A percentile compares a stretch with the other conserved stretches of the same genome.
phyloP scores from a whole-genome alignment of 2,797 vertebrate genomes.

The Galaxias olidus region DNA sequence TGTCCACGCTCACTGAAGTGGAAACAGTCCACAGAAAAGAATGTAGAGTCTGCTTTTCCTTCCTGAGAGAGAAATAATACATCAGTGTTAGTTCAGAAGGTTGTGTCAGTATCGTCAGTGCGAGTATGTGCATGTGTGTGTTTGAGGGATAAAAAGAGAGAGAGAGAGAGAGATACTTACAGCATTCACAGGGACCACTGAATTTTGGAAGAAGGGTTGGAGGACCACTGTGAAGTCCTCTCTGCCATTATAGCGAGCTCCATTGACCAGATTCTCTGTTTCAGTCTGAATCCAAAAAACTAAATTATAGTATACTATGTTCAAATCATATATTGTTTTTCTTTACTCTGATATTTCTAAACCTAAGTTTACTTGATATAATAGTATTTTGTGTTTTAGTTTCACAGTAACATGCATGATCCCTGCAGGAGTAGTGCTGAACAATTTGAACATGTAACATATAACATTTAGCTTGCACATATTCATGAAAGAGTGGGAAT shows the following conservation, averaged over 20 bases:
- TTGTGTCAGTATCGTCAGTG: neutral
- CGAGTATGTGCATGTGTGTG: neutral
- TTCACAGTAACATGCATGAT: too few relatives aligned
- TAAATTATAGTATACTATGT: neutral
- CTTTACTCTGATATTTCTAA: neutral
- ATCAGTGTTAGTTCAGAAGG: neutral
- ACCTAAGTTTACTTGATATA: too few relatives aligned
- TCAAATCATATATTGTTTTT: neutral
- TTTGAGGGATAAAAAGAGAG: neutral
- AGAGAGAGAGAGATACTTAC: conserved; percentile 67
- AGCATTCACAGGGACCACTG: conserved; percentile 73
- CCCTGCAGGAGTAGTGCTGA: too few relatives aligned
- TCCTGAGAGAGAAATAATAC: conserved; percentile 66
- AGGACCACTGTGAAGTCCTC: conserved; percentile 85
- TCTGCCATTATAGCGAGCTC: conserved; percentile 70
- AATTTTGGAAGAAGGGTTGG: conserved; percentile 86
- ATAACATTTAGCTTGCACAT: too few relatives aligned
- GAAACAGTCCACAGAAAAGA: conserved; percentile 90
- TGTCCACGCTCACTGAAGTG: conserved; percentile 88
- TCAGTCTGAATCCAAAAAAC: conserved; percentile 47
- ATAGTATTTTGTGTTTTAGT: too few relatives aligned
- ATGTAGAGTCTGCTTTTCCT: conserved; percentile 73
- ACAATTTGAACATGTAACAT: too few relatives aligned
- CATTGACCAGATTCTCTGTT: conserved; percentile 67
- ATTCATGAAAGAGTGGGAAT: too few relatives aligned